These are phyloP conservation scores for Noctuana brunneofusca DNA, from an alignment of 2,888 invertebrate genomes.

Conservation along the genomic window DNA sequence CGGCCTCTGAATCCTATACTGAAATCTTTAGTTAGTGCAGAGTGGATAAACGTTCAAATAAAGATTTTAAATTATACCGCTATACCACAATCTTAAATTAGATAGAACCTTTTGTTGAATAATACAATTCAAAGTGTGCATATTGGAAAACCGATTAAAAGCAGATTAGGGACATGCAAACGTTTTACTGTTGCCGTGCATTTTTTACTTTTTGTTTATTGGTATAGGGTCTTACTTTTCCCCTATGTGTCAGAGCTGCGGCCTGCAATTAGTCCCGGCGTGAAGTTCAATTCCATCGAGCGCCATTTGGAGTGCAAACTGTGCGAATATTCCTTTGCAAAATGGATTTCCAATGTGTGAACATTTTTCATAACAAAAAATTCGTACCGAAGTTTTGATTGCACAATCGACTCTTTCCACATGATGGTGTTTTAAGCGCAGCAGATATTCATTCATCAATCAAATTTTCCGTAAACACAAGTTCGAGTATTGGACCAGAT, in stretches of 20 bases:
- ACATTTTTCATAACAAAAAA: slow-evolving; percentile 2
- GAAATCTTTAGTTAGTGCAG: no score
- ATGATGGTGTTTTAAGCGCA: neutral
- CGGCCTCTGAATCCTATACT: no score
- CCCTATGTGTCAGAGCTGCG: neutral
- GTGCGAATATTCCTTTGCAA: slow-evolving; percentile 12
- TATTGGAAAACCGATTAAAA: slow-evolving; percentile 15
- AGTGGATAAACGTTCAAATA: no score
- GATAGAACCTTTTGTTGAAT: neutral
- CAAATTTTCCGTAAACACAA: neutral
- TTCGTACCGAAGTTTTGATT: neutral
- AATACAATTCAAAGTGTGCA: neutral
- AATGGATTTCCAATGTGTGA: slow-evolving; percentile 3
- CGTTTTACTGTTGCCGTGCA: neutral
- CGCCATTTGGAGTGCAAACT: neutral
- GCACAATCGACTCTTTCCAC: neutral
- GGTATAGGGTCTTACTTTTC: no score
- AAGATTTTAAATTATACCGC: neutral
- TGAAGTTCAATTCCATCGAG: slow-evolving; percentile 5
- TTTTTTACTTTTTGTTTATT: neutral
- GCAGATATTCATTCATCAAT: neutral
- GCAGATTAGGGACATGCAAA: slow-evolving; percentile 1
- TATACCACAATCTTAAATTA: neutral
- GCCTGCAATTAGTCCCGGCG: slow-evolving; percentile 14
- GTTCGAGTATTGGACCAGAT: neutral